Base-by-base conservation (phyloP, 2,797 vertebrate species). In the Capromys pilorides region DNA sequence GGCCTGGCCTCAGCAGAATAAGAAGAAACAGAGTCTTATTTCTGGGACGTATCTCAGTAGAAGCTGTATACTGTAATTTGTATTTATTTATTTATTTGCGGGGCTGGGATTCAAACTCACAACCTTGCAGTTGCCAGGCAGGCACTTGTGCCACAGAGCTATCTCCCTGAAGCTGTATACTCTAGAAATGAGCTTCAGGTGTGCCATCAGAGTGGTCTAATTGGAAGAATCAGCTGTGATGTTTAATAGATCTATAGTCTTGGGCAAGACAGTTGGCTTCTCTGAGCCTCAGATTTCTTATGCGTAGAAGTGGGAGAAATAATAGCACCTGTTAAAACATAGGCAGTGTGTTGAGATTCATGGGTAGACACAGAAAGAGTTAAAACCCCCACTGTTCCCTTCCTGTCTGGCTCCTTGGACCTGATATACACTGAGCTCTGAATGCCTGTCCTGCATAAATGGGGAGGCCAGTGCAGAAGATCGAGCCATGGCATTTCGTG, bases 201-300 rank as follows among this genome's bases (percentile, higher is more conserved):
- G 31, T 86, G 69, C 49, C n/a, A n/a, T 64, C 67, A 45, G n/a
- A 64, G 75, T 28, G 31, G 41, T 81, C 49, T 67, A 82, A 86
- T 84, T 81, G 59, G 77, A 80, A 90, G 33, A 75, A 90, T 94
- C 49, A 81, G 91, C 88, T 89, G 73, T 66, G 61, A 79, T n/a
- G 21, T 3, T 88, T n/a, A 92, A 81, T 11, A 82, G 85, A 67
- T 80, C 69, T 57, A 45, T 3, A 33, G 57, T 59, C 57, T 92
- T 78, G 67, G 49, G 26, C 41, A 80, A 87, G 67, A 66, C 14
- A 79, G 26, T 19, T 88, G 18, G 64, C 16, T 18, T 78, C 90
- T 86, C 75, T 62, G 62, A 79, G 73, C 61, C 61, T 78, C 62
- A 80, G 45, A 69, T 86, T 94, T 73, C 83, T 62, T 49, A 16